Conservation (phyloP, 2,888 invertebrate species). For the Thelaira solivaga region DNA sequence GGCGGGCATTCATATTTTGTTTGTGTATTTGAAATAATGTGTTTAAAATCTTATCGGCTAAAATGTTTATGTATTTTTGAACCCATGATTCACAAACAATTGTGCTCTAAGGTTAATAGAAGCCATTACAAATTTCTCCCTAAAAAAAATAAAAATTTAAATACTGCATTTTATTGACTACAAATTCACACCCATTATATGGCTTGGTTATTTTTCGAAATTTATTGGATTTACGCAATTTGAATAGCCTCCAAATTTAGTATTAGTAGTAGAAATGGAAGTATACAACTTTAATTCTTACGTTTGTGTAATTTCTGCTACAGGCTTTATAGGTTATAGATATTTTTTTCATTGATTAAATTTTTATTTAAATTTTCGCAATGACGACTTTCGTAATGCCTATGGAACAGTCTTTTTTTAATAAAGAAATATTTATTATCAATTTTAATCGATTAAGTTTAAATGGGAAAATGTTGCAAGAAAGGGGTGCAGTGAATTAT, state of each 20-base stretch:
- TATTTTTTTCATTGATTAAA: not conserved
- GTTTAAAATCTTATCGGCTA: conserved; percentile 43
- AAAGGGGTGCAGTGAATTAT: not conserved
- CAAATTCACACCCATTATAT: conserved; percentile 13
- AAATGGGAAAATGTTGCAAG: not conserved
- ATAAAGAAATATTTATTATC: not conserved
- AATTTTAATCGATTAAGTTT: conserved; percentile 19
- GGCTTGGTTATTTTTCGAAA: not conserved
- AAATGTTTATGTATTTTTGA: conserved; percentile 14
- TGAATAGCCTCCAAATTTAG: too few relatives aligned
- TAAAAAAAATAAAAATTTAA: too few relatives aligned
- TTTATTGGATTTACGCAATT: not conserved
- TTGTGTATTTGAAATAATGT: conserved; percentile 1
- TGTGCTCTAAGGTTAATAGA: too few relatives aligned
- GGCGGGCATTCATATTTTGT: too few relatives aligned
- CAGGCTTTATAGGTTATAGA: too few relatives aligned
- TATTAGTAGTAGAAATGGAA: too few relatives aligned
- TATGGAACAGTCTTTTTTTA: not conserved
- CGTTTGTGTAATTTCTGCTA: too few relatives aligned
- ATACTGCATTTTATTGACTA: not conserved
- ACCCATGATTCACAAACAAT: conserved; percentile 46
- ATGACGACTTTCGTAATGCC: conserved; percentile 13
- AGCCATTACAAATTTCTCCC: not conserved
- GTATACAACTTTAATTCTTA: too few relatives aligned
- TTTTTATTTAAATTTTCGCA: not conserved